A percentile compares a stretch with the other conserved stretches of the same genome.
Conservation (phyloP, 2,888 invertebrate species). For the Cepaea hortensis region DNA sequence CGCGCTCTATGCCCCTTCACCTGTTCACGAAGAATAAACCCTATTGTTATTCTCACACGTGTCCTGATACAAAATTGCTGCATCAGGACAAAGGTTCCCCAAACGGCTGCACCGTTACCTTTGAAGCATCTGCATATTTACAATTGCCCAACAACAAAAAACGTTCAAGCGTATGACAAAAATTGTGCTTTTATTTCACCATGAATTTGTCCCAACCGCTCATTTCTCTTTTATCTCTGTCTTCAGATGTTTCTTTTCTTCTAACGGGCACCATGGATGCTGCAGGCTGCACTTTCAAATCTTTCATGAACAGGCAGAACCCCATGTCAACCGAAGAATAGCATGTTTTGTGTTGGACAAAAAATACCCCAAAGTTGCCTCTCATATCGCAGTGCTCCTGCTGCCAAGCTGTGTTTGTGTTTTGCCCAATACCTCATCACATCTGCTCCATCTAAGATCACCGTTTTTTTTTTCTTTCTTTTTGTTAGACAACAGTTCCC, state of each 20-base stretch:
- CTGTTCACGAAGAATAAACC: slow-evolving; percentile 24
- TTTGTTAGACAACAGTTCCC: neutral
- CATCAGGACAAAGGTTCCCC: slow-evolving; percentile 26
- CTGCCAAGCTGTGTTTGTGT: slow-evolving; percentile 18
- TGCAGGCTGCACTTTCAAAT: slow-evolving; percentile 30
- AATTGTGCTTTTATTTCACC: slow-evolving; percentile 36
- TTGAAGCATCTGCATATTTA: slow-evolving; percentile 41
- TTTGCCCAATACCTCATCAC: slow-evolving; percentile 27
- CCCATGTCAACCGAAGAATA: slow-evolving; percentile 28
- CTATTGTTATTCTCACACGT: slow-evolving; percentile 39
- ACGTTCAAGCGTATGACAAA: slow-evolving; percentile 15
- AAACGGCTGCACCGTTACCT: slow-evolving; percentile 46
- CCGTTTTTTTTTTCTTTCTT: neutral
- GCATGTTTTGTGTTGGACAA: slow-evolving; percentile 33
- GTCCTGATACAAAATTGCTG: slow-evolving; percentile 24
- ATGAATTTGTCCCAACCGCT: slow-evolving; percentile 35
- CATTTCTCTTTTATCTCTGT: slow-evolving; percentile 39
- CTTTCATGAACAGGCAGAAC: slow-evolving; percentile 18
- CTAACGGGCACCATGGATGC: slow-evolving; percentile 23
- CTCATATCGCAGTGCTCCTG: slow-evolving; percentile 5
- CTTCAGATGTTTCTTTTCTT: slow-evolving; percentile 30
- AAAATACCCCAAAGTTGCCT: slow-evolving; percentile 11
- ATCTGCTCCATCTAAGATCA: slow-evolving; percentile 35
- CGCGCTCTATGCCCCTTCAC: slow-evolving; percentile 35
- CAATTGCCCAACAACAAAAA: slow-evolving; percentile 38